Percentiles rank a stretch among this genome's conserved stretches.
Evolutionary conservation across 2,113 vertebrate genomes (phyloP).

Genomic region (Lanius ludovicianus): DNA sequence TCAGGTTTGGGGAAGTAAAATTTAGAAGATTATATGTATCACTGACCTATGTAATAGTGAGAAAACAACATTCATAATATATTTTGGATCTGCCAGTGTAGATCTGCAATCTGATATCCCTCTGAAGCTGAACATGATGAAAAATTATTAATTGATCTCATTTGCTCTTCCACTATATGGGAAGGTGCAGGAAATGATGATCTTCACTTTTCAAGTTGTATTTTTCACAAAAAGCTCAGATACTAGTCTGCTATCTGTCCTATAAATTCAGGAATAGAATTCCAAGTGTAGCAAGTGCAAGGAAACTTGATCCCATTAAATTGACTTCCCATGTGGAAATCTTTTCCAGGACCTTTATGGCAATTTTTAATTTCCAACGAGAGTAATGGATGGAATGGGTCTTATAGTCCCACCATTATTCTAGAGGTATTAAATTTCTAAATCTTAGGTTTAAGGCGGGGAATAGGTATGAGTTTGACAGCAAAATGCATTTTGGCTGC

Average conservation of each 20-base stretch:
- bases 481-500: neutral
- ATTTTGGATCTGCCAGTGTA: neutral
- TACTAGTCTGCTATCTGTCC: neutral
- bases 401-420: neutral
- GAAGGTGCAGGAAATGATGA: neutral
- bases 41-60: neutral
- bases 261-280: neutral
- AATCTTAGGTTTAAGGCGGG: neutral
- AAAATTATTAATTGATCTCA: neutral
- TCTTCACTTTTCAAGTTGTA: neutral
- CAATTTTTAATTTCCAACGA: neutral
- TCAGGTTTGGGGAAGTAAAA: neutral
- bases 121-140: neutral
- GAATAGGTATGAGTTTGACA: neutral
- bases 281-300: neutral
- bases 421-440: neutral
- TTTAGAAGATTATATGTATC: neutral
- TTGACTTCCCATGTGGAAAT: neutral
- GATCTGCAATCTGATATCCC: neutral
- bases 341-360: neutral
- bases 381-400: neutral
- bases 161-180: neutral
- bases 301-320: neutral
- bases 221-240: neutral
- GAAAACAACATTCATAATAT: neutral